Evolutionary conservation across 2,888 invertebrate genomes (phyloP).

Genomic region (Chaitophorus viminalis): DNA sequence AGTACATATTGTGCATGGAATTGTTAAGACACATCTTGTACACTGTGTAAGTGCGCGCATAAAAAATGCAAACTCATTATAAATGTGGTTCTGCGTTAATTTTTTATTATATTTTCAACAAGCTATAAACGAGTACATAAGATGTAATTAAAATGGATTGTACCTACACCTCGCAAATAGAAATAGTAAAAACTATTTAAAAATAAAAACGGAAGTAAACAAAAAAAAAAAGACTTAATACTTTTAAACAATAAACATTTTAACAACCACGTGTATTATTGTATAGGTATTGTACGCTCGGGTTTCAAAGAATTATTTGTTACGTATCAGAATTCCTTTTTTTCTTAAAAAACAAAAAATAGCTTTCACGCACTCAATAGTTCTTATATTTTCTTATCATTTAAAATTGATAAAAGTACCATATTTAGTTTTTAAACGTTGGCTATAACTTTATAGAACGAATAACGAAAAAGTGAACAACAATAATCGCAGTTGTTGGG

Average conservation of each 20-base stretch:
- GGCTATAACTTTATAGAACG: too few species aligned
- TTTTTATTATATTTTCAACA: slow-evolving; percentile 6
- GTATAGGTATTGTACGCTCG: not conserved
- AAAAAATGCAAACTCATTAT: slow-evolving; percentile 31
- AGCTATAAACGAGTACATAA: not conserved
- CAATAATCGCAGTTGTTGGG: too few species aligned
- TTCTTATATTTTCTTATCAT: too few species aligned
- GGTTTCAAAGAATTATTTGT: not conserved
- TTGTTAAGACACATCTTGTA: not conserved
- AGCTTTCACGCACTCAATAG: too few species aligned
- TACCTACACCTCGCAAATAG: not conserved
- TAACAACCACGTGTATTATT: not conserved
- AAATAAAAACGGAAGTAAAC: not conserved
- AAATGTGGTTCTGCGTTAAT: not conserved
- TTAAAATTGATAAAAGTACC: too few species aligned
- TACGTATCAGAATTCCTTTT: too few species aligned
- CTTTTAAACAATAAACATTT: slow-evolving; percentile 1
- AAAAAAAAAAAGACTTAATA: not conserved
- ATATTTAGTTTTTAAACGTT: too few species aligned
- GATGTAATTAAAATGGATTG: slow-evolving; percentile 14
- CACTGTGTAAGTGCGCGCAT: not conserved
- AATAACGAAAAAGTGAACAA: too few species aligned
- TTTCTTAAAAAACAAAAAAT: too few species aligned
- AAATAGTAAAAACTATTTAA: not conserved
- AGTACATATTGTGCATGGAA: not conserved